Base-by-base conservation (phyloP, 1,140 invertebrate genomes). In the Cyclargus thomasi region DNA sequence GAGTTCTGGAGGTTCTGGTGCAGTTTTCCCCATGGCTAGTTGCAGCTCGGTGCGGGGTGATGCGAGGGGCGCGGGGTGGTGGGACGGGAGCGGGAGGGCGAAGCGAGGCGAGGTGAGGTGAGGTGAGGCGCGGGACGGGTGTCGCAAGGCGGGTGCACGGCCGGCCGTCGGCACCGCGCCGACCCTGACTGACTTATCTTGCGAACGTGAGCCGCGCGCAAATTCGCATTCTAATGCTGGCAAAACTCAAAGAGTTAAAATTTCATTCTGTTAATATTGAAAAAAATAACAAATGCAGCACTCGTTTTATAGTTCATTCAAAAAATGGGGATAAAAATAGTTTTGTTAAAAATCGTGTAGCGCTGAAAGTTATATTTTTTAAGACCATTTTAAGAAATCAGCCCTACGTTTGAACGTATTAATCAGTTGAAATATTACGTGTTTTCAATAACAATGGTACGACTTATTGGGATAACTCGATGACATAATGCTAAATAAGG, bases 181-280 rank as follows among this genome's bases (percentile, higher is more conserved):
- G 87, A 90, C 87, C 87, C 85, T 90, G 87, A 90, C 87, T 90
- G 83, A 90, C 85, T 90, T 90, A 88, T 88, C 85, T 90, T 81
- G 77, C 81, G 78, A 88, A 88, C 85, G 85, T 87, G 87, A 85
- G 80, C 78, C 81, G 83, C 79, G 85, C 85, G 86, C 86, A 84
- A 88, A 90, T 86, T 84, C 83, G 83, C 83, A 86, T 86, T 87
- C 87, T 88, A 89, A 88, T 82, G 77, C 80, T 85, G 74, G 80
- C 83, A 72, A 87, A 86, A 75, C 78, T 78, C 55, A 21, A 21
- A 6, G n/a, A 59, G 55, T 20, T 59, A 21, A 59, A 2, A 21
- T 59, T 59, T 59, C 6, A 59, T 59, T 59, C 17, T 22, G 18
- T 59, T 20, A 18, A 18, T 7, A 59, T 21, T 20, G 1, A 11